Base-by-base conservation (phyloP, 2,888 invertebrate species). In the Aleiodes testaceus region DNA sequence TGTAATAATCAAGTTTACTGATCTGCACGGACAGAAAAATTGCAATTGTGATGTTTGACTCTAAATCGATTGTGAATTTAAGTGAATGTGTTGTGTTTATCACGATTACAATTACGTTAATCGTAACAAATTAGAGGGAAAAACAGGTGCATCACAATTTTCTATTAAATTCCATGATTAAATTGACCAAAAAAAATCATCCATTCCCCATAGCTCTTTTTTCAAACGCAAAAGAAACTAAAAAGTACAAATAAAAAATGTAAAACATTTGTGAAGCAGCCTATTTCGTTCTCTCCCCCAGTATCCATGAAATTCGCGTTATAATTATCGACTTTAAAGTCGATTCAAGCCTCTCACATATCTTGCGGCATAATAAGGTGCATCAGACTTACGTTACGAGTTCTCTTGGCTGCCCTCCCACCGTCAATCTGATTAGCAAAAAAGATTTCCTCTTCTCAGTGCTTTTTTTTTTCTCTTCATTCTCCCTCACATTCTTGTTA, bases 371-470 rank as follows among this genome's bases (percentile, higher is more conserved):
- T 71, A 63, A 67, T 67, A 71, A 67, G 53, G 45, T 26, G 55
- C 66, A 66, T 66, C 66, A 44, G 42, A 42, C 12, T 42, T 59
- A 49, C 69, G 70, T 74, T 68, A 9, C 20, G 74, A 75, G 67
- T 77, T 80, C 79, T 77, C 26, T 12, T 45, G 26, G n/a, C 75
- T 80, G 77, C 78, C 79, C 79, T 78, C 79, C 79, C 80, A 78
- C 76, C 70, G 74, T 74, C 75, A 77, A 81, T 82, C 80, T 75
- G 82, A 82, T 82, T 81, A 80, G 79, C 79, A 72, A 47, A 72
- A 75, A 74, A 55, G 61, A 63, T 68, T 55, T 61, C 49, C 6
- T 30, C 20, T 30, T 45, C 47, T 36, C 26, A n/a, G n/a, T 64
- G 47, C 70, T 64, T 65, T 50, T 18, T 49, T 30, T 66, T 16